Base-by-base conservation (phyloP, 2,113 vertebrate genomes). In the Ameiurus melas region DNA sequence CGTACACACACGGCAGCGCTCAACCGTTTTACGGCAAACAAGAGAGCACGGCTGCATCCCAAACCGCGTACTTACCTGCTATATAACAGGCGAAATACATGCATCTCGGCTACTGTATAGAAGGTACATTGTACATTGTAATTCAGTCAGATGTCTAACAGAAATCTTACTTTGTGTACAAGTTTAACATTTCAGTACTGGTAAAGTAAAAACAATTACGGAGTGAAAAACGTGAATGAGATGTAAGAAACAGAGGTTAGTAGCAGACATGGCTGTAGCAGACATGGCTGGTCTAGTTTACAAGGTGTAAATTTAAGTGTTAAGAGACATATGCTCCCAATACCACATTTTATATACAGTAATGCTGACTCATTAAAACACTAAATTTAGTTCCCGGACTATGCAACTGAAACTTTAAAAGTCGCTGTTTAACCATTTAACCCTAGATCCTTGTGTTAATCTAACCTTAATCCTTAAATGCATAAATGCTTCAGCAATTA, bases 381-480 rank as follows among this genome's bases (percentile, higher is more conserved):
- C 30, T 36, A 5, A 85, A 91, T 90, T 85, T 79, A 84, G 66
- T 81, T 90, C 78, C 85, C 83, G 88, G 89, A 19, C 73, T 2
- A 83, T 47, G 58, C 87, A 91, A 92, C 94, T 90, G 88, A 93
- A 93, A 87, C 77, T 82, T 70, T 19, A 39, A 47, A 25, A 47
- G 47, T n/a, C 6, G 17, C 22, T n/a, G 6, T 8, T 27, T 79
- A 17, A 27, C 25, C 43, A 78, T n/a, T 78, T 43, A 47, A 75
- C 17, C 8, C 33, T 71, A 71, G 27, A n/a, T 66, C 68, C 13
- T 14, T 30, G 3, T 4, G n/a, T 30, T 68, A 68, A 70, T 66
- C 10, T 66, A 33, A 70, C 16, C 70, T 71, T 20, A 47, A 77
- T n/a, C 43, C 12, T 27, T 51, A 51, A 51, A 47, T 47, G 8